Base-by-base conservation (phyloP, 2,113 vertebrate genomes). In the Regulus satrapa region DNA sequence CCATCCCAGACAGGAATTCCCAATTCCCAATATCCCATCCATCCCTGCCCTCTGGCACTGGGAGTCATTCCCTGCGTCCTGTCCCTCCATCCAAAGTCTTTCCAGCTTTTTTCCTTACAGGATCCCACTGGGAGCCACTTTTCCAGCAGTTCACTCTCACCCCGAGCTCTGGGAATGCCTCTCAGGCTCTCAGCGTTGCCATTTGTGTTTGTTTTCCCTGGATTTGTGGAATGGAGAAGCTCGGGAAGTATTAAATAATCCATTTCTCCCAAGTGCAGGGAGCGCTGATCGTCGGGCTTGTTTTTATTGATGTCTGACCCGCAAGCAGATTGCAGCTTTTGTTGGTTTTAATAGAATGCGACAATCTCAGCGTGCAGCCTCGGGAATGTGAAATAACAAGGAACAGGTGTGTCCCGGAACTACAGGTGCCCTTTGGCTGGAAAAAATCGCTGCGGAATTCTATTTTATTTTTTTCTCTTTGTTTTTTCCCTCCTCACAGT, bases 251-350 rank as follows among this genome's bases (percentile, higher is more conserved):
- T n/a, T 28, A 69, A 94, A 89, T 72, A 29, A 67, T 36, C 86
- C 32, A 7, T 90, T 89, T 80, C 85, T 71, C 49, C 8, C 51
- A 6, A 48, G 51, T 54, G 66, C 56, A 29, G 0, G 1, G 61
- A 34, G 49, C 26, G 59, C 32, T 56, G 91, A 55, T 88, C 25
- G 80, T 46, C 32, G 41, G 0, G 7, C 41, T 59, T 26, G 91
- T 94, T 92, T 92, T 92, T 84, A 86, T 89, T 40, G 69, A 85
- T 85, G 89, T 68, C 80, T 75, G 89, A 92, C 66, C 80, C 40
- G 64, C 41, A 52, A 88, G 76, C 58, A 79, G 72, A 83, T 72
- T 32, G 52, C 29, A 8, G 52, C 68, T 36, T 67, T 74, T 78
- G 80, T 84, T 86, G 82, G 62, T 81, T 95, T 88, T 91, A 91